Evolutionary conservation across 2,888 invertebrate species (phyloP), one percentile per base, ranked within the genome.

Genomic region (Andrena trimmerana): DNA sequence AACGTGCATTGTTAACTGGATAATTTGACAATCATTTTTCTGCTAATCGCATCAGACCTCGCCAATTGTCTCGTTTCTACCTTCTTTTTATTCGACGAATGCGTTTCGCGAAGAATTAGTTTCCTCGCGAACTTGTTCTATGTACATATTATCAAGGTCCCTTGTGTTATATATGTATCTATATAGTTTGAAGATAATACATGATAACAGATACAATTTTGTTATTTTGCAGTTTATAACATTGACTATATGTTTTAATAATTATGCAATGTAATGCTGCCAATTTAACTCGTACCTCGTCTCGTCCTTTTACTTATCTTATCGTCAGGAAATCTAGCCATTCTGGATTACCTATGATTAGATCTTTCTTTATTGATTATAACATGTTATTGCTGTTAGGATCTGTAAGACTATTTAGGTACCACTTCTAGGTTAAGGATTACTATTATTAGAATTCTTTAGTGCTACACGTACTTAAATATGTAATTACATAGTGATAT

Each of bases 391-490:
- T 31, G 16, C 16, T 16, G 7, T 48, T 42, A 3, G 10, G n/a
- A 24, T n/a, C 20, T 31, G n/a, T 52, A 33, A 20, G 3, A 54
- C 29, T 59, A 66, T 4, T 42, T 42, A 42, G 42, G 16, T 27
- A 36, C 13, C 10, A 29, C n/a, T 27, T 73, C 13, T 68, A 6
- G 72, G 63, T 65, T 66, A 52, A 65, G 50, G 65, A 42, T 63
- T 52, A 50, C 72, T 83, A 67, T 66, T 70, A 69, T 66, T 66
- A 60, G 81, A 83, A 59, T 66, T 50, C 57, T 75, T 60, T 62
- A 57, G 66, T 16, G 13, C 27, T 60, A 24, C 16, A 10, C 1
- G 1, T 60, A 54, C 36, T 27, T 27, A 52, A 69, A 69, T 52
- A 31, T 65, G 29, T 65, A 76, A 72, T 83, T 81, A 50, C 13